These are phyloP conservation scores for Hiodon alosoides DNA, from an alignment of 2,113 vertebrate genomes.

Conservation along the genomic window DNA sequence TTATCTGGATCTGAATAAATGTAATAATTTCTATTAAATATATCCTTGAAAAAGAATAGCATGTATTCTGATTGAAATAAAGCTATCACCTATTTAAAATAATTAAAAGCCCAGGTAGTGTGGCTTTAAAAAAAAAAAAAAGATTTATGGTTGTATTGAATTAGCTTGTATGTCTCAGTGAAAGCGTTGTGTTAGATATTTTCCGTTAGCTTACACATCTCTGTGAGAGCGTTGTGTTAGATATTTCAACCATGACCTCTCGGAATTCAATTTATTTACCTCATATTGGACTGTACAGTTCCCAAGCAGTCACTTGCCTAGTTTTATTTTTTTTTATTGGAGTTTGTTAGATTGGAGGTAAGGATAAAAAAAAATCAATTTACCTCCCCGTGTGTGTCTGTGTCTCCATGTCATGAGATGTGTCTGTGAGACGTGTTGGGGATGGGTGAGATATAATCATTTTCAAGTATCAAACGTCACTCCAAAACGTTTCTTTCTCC, in stretches of 20 bases:
- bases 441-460: background rate
- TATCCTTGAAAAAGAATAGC: background rate
- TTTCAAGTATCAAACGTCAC: conserved; percentile 8
- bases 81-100: background rate
- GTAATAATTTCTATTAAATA: conserved; percentile 4
- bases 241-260: conserved; percentile 6
- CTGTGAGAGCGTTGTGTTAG: background rate
- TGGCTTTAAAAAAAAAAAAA: background rate
- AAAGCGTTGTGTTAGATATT: background rate
- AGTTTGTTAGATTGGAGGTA: background rate
- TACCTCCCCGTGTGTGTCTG: background rate
- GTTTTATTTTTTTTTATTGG: background rate
- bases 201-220: background rate
- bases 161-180: background rate
- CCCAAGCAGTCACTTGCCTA: background rate
- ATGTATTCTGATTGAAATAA: background rate
- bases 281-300: background rate
- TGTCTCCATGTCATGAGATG: background rate
- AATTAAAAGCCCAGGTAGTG: no score
- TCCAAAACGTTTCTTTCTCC: background rate
- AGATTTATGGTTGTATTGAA: no score
- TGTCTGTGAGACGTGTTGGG: background rate
- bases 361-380: background rate
- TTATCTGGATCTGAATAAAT: background rate
- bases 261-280: conserved; percentile 12